Evolutionary conservation across 1,140 invertebrate genomes (phyloP).

Genomic region (Caenorhabditis briggsae): DNA sequence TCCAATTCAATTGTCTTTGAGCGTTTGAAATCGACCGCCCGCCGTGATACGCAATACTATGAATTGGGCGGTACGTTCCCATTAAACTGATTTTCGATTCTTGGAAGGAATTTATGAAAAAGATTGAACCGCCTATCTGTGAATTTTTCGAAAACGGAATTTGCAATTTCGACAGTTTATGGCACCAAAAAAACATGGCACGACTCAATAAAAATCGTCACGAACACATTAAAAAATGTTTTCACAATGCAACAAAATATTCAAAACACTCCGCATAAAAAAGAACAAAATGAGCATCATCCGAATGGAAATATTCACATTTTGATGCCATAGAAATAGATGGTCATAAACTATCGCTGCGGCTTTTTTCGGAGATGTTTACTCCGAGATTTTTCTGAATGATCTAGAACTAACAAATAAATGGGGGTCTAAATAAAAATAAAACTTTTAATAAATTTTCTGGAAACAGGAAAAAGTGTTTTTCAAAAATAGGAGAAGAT

Average conservation of each 20-base stretch:
- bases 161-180: too few species aligned
- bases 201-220: background rate
- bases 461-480: background rate
- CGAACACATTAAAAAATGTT: constrained; percentile 2
- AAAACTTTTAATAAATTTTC: background rate
- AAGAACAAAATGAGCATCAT: constrained; percentile 22
- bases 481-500: too few species aligned
- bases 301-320: background rate
- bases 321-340: constrained; percentile 29
- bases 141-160: too few species aligned
- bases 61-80: background rate
- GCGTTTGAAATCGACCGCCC: constrained; percentile 36
- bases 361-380: background rate
- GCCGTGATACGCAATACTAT: background rate
- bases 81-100: background rate
- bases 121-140: background rate
- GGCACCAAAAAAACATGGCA: background rate
- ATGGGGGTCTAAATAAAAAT: background rate
- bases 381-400: background rate
- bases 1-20: constrained; percentile 48
- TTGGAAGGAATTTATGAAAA: background rate
- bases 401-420: background rate
- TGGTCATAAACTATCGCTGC: constrained; percentile 7
- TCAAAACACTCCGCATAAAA: background rate
- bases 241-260: background rate